Conservation (phyloP, 1,140 invertebrate species). For the Drosophila sturtevanti region DNA sequence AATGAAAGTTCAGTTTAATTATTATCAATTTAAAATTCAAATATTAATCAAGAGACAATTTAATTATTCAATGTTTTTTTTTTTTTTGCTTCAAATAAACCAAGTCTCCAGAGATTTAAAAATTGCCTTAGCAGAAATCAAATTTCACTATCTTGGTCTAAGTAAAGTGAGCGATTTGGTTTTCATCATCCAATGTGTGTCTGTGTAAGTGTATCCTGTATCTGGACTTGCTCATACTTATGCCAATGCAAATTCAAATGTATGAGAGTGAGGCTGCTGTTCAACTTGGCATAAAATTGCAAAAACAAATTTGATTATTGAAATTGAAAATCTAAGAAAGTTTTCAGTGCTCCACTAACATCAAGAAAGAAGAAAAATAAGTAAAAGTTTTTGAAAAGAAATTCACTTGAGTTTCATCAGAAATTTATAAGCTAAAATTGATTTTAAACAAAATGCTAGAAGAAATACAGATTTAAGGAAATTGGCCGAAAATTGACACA, state of each 20-base stretch:
- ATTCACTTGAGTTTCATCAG: slow-evolving; percentile 24
- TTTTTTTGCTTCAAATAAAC: too few relatives aligned
- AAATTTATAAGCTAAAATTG: slow-evolving; percentile 40
- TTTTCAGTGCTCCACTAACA: slow-evolving; percentile 20
- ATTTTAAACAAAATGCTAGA: slow-evolving; percentile 14
- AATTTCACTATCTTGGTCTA: neutral
- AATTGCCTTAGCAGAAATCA: neutral
- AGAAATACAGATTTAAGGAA: slow-evolving; percentile 10
- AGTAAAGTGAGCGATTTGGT: slow-evolving; percentile 15
- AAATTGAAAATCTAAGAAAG: slow-evolving; percentile 74
- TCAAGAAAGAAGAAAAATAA: slow-evolving; percentile 6
- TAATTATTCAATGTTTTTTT: too few relatives aligned
- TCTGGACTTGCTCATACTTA: slow-evolving; percentile 31
- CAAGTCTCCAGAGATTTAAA: neutral
- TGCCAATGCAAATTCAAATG: slow-evolving; percentile 57
- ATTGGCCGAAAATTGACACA: slow-evolving; percentile 5
- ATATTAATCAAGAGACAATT: too few relatives aligned
- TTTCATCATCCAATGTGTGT: neutral
- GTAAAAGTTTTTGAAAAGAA: slow-evolving; percentile 25
- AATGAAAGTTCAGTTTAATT: too few relatives aligned
- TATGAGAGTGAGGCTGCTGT: slow-evolving; percentile 32
- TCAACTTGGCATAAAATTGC: slow-evolving; percentile 73
- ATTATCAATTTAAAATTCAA: too few relatives aligned
- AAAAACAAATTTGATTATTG: slow-evolving; percentile 74
- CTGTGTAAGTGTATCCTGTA: slow-evolving; percentile 28